Base-by-base conservation (phyloP, 1,140 invertebrate species). In the Nasonia giraulti region DNA sequence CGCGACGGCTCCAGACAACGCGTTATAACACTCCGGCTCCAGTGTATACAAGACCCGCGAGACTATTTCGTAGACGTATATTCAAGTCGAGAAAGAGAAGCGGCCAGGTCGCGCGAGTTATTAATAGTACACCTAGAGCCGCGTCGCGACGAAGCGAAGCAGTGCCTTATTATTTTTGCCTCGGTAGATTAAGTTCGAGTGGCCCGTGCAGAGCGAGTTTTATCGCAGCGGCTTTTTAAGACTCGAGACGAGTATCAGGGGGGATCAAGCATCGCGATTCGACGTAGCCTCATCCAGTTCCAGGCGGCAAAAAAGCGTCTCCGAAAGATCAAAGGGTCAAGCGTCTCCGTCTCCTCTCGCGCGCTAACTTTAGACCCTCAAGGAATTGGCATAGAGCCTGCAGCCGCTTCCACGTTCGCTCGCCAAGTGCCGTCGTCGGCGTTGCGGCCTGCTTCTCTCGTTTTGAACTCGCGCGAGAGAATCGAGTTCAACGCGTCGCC, bases 331-430 rank as follows among this genome's bases (percentile, higher is more conserved):
- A 62, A 62, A 62, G 55, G 55, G 55, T 62, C 55, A 62, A 62
- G 55, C 55, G 55, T 62, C 50, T 27, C 50, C 50, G 55, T 20
- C 2, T n/a, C 62, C 78, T 27, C 2, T 66, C 10, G 23, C 62
- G 77, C 80, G 82, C 87, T 88, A 88, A 88, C 86, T 88, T 88
- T 88, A 88, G 85, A 88, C 85, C 69, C 79, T 80, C 27, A 27
- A 27, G 74, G 37, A 33, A 55, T 62, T 44, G 37, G 73, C 66
- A 40, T 23, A 68, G 66, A n/a, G 77, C 47, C 20, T 23, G 50
- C 50, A 14, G 47, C n/a, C 27, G 44, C 73, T 74, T 74, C 73
- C 73, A 7, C 73, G 27, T 74, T 40, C 12, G 37, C 33, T n/a
- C 40, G 37, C 74, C 74, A 44, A 75, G 74, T 40, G 55, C 23